Conservation (phyloP, 2,797 vertebrate species). For the Halcyon badia region DNA sequence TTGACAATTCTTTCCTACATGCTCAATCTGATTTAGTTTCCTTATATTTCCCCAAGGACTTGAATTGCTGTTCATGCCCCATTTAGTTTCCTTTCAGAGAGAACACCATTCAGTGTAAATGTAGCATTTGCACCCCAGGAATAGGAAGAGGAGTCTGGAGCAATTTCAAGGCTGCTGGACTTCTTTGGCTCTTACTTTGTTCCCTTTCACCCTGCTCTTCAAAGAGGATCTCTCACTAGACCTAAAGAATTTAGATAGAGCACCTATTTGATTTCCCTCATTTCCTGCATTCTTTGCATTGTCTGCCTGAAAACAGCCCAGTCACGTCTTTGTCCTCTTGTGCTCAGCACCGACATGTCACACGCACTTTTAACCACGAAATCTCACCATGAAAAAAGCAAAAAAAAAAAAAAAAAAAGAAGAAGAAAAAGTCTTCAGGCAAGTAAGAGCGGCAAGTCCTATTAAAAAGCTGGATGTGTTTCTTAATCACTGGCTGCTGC, state of each 20-base stretch:
- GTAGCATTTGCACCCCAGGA: neutral
- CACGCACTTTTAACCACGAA: neutral
- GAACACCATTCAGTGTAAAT: neutral
- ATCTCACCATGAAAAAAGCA: neutral
- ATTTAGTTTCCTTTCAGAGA: constrained; percentile 33
- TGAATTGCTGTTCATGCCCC: constrained; percentile 36
- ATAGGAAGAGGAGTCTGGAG: neutral
- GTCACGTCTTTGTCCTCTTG: neutral
- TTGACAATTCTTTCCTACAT: constrained; percentile 41
- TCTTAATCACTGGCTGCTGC: neutral
- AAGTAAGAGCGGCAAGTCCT: neutral
- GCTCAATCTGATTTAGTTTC: constrained; percentile 45
- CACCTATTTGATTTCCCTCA: neutral
- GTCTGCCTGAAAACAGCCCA: neutral
- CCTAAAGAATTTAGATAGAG: neutral
- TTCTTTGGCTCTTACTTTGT: neutral
- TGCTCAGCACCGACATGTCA: neutral
- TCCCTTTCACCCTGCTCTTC: neutral
- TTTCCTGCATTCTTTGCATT: neutral
- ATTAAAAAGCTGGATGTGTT: neutral
- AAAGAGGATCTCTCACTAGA: neutral
- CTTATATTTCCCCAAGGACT: constrained; percentile 33
- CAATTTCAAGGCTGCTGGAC: neutral
- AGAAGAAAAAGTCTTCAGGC: neutral
- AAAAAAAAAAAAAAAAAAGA: neutral